These are phyloP conservation scores for Nymphalis urticae DNA, from an alignment of 2,888 invertebrate species.

Conservation along the genomic window DNA sequence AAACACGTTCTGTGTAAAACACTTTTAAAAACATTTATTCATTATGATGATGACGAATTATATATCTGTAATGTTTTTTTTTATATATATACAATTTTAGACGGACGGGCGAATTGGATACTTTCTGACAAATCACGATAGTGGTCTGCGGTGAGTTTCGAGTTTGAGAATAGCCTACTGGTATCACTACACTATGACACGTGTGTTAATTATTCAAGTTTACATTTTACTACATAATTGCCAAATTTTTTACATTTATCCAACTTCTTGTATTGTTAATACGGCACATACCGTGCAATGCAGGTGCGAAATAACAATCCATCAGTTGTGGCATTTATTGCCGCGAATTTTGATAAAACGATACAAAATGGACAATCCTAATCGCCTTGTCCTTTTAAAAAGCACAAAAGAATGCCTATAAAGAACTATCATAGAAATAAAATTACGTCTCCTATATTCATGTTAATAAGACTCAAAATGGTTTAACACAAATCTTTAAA, in stretches of 20 bases:
- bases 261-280: conserved; percentile 8
- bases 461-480: conserved; percentile 31
- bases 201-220: too few relatives aligned
- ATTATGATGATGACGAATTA: too few relatives aligned
- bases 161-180: too few relatives aligned
- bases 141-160: too few relatives aligned
- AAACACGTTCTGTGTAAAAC: too few relatives aligned
- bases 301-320: conserved; percentile 69
- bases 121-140: too few relatives aligned
- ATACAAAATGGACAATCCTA: conserved; percentile 75
- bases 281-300: conserved; percentile 36
- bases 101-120: too few relatives aligned
- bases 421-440: conserved; percentile 23
- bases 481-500: background rate
- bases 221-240: background rate
- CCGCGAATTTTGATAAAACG: conserved; percentile 58
- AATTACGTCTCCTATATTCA: background rate
- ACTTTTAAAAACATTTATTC: too few relatives aligned
- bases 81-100: too few relatives aligned
- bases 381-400: conserved; percentile 72
- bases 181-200: too few relatives aligned
- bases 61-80: too few relatives aligned
- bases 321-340: conserved; percentile 75
- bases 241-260: background rate
- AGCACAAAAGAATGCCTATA: conserved; percentile 58